Evolutionary conservation across 64 coral and sea anemone genomes (phyloP).

Genomic region (Stylophora pistillata): DNA sequence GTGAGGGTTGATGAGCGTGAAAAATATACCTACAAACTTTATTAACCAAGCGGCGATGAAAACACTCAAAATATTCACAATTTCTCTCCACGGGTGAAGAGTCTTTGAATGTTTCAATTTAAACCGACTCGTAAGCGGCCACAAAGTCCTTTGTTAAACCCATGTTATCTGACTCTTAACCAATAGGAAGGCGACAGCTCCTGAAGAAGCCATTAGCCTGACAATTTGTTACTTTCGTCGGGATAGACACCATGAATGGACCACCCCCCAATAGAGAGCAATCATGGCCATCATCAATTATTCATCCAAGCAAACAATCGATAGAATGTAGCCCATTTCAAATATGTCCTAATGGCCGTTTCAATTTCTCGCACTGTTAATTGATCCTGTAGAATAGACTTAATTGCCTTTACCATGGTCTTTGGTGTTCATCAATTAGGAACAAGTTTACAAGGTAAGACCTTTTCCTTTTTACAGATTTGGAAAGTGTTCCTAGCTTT

Average conservation of each 20-base stretch:
- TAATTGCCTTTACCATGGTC: not conserved
- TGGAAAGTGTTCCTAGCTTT: not conserved
- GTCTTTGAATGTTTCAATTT: not conserved
- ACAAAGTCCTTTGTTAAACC: conserved; percentile 12
- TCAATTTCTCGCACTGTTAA: not conserved
- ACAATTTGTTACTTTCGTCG: conserved; percentile 34
- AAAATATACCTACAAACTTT: not conserved
- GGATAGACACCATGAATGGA: conserved; percentile 37
- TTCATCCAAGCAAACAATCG: conserved; percentile 17
- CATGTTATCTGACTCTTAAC: not conserved
- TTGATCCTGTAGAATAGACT: not conserved
- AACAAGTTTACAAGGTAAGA: conserved; percentile 7
- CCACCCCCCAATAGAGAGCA: conserved; percentile 41
- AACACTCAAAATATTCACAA: not conserved
- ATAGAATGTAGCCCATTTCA: conserved; percentile 52
- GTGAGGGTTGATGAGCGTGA: not conserved
- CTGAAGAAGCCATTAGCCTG: not conserved
- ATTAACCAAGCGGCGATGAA: not conserved
- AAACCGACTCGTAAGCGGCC: not conserved
- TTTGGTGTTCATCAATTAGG: not conserved
- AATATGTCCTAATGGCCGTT: conserved; percentile 45
- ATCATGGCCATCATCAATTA: conserved; percentile 4
- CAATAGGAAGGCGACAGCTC: conserved; percentile 37
- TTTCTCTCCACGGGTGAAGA: not conserved
- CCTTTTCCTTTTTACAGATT: not conserved